A percentile compares a stretch with the other conserved stretches of the same genome.
These are phyloP conservation scores for Tetranychus cinnabarinus DNA, from an alignment of 1,140 invertebrate species.

Conservation along the genomic window DNA sequence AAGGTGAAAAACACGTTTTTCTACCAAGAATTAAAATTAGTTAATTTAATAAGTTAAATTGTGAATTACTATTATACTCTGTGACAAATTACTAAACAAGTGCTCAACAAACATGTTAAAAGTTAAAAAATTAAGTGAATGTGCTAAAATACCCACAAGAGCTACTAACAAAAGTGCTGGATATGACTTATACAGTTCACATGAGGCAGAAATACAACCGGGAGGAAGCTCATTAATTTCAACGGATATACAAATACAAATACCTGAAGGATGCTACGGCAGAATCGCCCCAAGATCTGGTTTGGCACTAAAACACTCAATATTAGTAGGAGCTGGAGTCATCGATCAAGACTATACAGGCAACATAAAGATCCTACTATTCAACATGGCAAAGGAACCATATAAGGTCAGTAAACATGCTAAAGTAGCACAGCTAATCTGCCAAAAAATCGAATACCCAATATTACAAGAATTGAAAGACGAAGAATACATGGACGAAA, in stretches of 20 bases:
- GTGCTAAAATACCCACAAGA: constrained; percentile 52
- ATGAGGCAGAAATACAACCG: constrained; percentile 53
- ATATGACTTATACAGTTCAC: constrained; percentile 74
- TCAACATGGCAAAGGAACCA: constrained; percentile 61
- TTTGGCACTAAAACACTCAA: constrained; percentile 74
- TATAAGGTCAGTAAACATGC: constrained; percentile 58
- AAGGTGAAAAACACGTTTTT: too few species aligned
- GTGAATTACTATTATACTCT: too few species aligned
- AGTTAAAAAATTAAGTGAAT: too few species aligned
- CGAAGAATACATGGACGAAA: too few species aligned
- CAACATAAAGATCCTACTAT: constrained; percentile 74
- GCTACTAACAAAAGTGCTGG: constrained; percentile 68
- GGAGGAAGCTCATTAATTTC: constrained; percentile 59
- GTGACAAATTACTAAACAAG: too few species aligned
- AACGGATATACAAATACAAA: constrained; percentile 58
- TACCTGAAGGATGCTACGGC: constrained; percentile 64
- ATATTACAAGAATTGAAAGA: constrained; percentile 47
- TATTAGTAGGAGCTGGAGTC: constrained; percentile 93
- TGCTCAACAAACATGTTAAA: too few species aligned
- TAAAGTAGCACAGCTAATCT: constrained; percentile 85
- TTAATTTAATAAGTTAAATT: too few species aligned
- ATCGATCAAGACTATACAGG: constrained; percentile 82
- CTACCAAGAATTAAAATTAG: too few species aligned
- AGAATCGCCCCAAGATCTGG: constrained; percentile 87
- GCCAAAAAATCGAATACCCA: constrained; percentile 70